Base-by-base conservation (phyloP, 2,113 vertebrate genomes). In the Stictonetta naevosa region DNA sequence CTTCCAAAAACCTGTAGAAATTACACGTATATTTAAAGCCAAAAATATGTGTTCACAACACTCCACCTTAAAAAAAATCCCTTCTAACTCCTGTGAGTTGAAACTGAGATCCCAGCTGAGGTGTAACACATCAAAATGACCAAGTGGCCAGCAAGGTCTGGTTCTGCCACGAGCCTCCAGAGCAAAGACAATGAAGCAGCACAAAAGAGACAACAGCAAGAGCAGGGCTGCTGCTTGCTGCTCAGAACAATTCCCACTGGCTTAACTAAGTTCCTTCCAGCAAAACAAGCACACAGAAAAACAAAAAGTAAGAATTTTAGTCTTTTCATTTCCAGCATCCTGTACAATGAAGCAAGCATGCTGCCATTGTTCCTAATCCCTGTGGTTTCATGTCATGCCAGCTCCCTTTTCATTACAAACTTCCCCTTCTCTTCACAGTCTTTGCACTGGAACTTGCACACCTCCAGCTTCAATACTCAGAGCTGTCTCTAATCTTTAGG, bases 361-460 rank as follows among this genome's bases (percentile, higher is more conserved):
- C 50, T 71, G 59, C 8, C 66, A 38, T 23, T 85, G 55, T 77
- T 69, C 11, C 71, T 6, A 74, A 21, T 76, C 33, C 26, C 8
- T 14, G 25, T 1, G 9, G 66, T 83, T 97, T 82, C 64, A 67
- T 75, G 67, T 77, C 55, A 29, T 20, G 46, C 6, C 60, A 28
- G 20, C 59, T 68, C 20, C 29, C 34, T 86, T 80, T 44, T 36
- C 74, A 75, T 90, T 92, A 86, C 5, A 28, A 79, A 64, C 2
- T 69, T 93, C 50, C 34, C 64, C 29, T 95, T 96, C 73, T 93
- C 80, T 88, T 91, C 67, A 38, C 28, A 52, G 55, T n/a, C 66
- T 77, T 63, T 63, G 52, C 48, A 19, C 25, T 78, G 66, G 38
- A 72, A 15, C 12, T 21, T 79, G 34, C 71, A 60, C 38, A 22